phyloP scores from a whole-genome alignment of 1,140 invertebrate species.

The Grapholita molesta region DNA sequence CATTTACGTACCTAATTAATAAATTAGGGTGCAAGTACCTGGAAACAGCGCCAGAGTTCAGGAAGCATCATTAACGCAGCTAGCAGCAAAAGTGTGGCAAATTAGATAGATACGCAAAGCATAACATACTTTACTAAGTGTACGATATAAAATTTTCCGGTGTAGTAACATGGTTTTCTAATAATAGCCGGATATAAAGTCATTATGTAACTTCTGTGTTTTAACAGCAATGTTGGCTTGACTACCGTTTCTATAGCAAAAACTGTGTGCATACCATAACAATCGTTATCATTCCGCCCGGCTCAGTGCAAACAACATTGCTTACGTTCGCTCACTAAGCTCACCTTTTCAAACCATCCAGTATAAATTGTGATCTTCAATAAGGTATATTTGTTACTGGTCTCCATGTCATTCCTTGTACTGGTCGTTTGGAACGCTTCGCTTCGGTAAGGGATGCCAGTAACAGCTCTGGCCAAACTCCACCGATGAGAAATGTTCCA shows the following conservation, averaged over 20 bases:
- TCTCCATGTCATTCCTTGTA: not conserved
- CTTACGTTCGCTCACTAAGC: not conserved
- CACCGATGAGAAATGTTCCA: constrained; percentile 12
- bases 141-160: not conserved
- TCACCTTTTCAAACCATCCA: not conserved
- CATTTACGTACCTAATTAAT: not conserved
- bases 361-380: not conserved
- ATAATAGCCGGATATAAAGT: not conserved
- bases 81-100: too few species aligned
- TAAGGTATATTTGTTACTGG: not conserved
- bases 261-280: constrained; percentile 8
- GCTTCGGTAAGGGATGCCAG: not conserved
- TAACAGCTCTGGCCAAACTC: constrained; percentile 6
- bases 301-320: not conserved
- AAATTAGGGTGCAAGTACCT: not conserved
- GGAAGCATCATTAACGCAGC: not conserved
- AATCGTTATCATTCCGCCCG: not conserved
- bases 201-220: not conserved
- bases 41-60: not conserved
- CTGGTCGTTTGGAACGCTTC: not conserved
- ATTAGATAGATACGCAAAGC: not conserved
- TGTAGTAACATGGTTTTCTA: not conserved
- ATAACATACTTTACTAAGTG: not conserved
- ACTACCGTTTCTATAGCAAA: not conserved
- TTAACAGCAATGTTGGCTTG: not conserved